phyloP scores from a whole-genome alignment of 2,888 invertebrate genomes.

The Bunonema sp. region DNA sequence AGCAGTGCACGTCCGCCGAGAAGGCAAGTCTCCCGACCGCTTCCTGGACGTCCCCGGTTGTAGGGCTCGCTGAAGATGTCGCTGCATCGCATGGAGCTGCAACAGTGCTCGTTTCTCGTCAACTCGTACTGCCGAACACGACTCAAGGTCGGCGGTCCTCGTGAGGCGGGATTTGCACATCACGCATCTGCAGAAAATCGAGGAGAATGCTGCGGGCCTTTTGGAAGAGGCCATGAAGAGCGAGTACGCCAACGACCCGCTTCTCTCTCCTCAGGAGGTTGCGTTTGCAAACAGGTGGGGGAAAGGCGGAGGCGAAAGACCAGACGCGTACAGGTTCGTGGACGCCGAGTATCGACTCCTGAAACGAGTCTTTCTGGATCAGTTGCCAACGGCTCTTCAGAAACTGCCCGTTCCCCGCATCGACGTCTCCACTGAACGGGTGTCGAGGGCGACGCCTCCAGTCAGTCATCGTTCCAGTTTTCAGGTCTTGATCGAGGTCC shows the following conservation, averaged over 20 bases:
- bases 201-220: constrained; percentile 1
- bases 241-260: constrained; percentile 8
- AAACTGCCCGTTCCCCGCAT: constrained; percentile 11
- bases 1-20: constrained; percentile 7
- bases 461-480: background rate
- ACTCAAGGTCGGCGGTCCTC: constrained; percentile 5
- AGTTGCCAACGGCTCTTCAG: constrained; percentile 14
- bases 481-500: constrained; percentile 21
- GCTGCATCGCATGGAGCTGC: constrained; percentile 22
- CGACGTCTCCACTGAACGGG: constrained; percentile 5
- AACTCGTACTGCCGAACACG: constrained; percentile 23
- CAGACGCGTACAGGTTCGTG: too few species aligned
- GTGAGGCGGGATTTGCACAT: constrained; percentile 2
- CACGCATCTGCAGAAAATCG: too few species aligned
- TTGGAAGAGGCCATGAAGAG: constrained; percentile 12
- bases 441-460: constrained; percentile 1
- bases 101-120: constrained; percentile 21
- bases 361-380: constrained; percentile 10
- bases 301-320: too few species aligned
- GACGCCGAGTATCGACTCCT: background rate
- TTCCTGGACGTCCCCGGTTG: constrained; percentile 2
- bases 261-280: constrained; percentile 10
- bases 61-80: constrained; percentile 13
- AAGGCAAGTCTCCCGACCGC: constrained; percentile 3
- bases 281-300: too few species aligned